Percentiles rank a stretch among this genome's conserved stretches.
Conservation (phyloP, 2,797 vertebrate species). For the Molossus alvarezi region DNA sequence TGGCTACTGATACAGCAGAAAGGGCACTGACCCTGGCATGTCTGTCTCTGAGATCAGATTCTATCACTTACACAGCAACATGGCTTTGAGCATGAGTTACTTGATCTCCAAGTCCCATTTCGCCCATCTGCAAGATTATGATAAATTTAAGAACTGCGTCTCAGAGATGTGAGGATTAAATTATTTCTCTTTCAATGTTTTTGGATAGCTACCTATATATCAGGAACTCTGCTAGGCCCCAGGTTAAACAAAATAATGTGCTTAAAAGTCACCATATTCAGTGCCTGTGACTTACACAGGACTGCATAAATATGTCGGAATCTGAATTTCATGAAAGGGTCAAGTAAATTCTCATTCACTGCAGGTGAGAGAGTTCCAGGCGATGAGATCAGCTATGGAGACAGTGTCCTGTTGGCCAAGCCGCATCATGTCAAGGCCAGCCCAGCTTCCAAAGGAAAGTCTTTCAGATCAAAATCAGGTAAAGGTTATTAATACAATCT, state of each 20-base stretch:
- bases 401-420: rapidly evolving
- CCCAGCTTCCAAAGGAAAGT: background rate
- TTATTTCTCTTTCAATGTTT: slow-evolving; percentile 10
- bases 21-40: background rate
- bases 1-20: background rate
- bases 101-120: background rate
- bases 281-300: background rate
- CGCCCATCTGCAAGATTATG: background rate
- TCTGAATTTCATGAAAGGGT: background rate
- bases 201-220: background rate
- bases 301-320: background rate
- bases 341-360: slow-evolving; percentile 17
- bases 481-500: background rate
- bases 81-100: rapidly evolving
- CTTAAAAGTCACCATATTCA: background rate
- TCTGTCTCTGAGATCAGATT: background rate
- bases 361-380: background rate
- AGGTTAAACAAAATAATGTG: slow-evolving; percentile 34
- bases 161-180: slow-evolving; percentile 16
- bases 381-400: background rate
- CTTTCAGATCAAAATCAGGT: slow-evolving; percentile 7
- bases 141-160: background rate
- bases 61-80: no score
- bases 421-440: background rate
- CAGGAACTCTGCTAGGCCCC: background rate